Base-by-base conservation (phyloP, 2,113 vertebrate genomes). In the Sakesphorus luctuosus region DNA sequence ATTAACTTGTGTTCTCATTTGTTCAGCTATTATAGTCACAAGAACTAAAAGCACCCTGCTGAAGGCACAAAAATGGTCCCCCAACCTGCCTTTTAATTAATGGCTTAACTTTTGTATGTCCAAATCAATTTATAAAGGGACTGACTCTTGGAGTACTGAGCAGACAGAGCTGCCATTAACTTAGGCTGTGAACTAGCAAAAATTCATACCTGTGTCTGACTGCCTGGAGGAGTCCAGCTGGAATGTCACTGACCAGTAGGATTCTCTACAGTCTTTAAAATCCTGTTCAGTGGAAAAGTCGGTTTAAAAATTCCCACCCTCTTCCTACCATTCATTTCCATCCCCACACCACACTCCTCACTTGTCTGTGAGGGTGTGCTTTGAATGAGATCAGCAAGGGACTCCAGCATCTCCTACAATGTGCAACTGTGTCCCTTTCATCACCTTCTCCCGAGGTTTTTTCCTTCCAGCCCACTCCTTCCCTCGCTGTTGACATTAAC, bases 391-490 rank as follows among this genome's bases (percentile, higher is more conserved):
- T 40, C 66, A 85, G 71, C 61, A 28, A 61, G 84, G 49, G 73
- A 25, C 18, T 66, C 50, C 88, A 58, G 72, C 75, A 85, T 50
- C 85, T 50, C 13, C 59, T 29, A 36, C 2, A 0, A 5, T 1
- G 36, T 28, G 63, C 68, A 77, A 10, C 55, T 10, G 6, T 55
- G 75, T 14, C 59, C 76, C 66, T 96, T 91, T 87, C 94, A 81
- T 80, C 93, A 56, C 79, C 83, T 50, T 31, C 67, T 6, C 35
- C 4, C 0, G 62, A 84, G 68, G 59, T 28, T 43, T 65, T 14
- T 89, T 71, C 80, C 95, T 92, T 35, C 75, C 84, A 96, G 74
- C 53, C 52, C 53, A 21, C 72, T 90, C 0, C 73, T 65, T 86
- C 50, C 63, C 72, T 29, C 4, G 71, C 72, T 92, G 79, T 28